Evolutionary conservation across 92 coral and sea anemone species (phyloP).

Genomic region (Anthopleura xanthogrammica): DNA sequence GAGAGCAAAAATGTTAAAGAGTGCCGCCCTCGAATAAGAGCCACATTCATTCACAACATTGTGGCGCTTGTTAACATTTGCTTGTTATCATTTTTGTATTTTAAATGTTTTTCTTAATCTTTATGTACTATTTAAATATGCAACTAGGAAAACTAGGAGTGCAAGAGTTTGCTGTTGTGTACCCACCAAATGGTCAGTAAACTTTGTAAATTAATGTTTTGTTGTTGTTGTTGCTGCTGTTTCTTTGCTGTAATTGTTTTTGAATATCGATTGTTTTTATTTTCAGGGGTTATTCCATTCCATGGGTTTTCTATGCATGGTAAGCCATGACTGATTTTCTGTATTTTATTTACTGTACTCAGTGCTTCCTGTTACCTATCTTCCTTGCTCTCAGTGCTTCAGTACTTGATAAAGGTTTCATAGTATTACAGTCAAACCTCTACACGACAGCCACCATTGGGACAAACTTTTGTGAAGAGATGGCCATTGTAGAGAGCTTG

Average conservation of each 20-base stretch:
- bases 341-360: not conserved
- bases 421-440: no score
- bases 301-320: conserved; percentile 98
- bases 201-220: not conserved
- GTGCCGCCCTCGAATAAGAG: no score
- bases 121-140: not conserved
- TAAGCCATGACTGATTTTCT: conserved; percentile 26
- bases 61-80: no score
- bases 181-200: conserved; percentile 92
- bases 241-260: not conserved
- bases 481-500: no score
- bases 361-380: no score
- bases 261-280: not conserved
- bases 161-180: conserved; percentile 83
- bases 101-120: not conserved
- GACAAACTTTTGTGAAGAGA: no score
- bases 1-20: no score
- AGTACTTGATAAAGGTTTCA: not conserved
- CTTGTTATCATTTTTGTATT: not conserved
- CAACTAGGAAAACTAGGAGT: conserved; percentile 94
- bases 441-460: no score
- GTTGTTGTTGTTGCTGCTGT: not conserved
- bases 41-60: no score
- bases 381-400: no score
- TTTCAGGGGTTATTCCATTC: conserved; percentile 87